Evolutionary conservation across 1,140 invertebrate genomes (phyloP), one percentile per base, ranked within the genome.

Genomic region (Anoplophora glabripennis): DNA sequence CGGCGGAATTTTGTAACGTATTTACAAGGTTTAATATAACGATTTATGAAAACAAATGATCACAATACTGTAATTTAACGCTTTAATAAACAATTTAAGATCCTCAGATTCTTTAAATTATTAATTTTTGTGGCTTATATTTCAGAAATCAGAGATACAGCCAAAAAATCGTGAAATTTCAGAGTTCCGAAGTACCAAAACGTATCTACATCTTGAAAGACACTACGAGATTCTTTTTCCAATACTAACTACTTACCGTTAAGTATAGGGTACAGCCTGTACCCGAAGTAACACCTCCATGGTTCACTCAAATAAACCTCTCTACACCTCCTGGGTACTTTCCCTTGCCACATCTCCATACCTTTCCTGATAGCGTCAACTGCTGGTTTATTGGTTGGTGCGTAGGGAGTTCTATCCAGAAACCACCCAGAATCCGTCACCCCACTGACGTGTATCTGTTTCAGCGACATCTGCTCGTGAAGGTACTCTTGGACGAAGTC

Each of bases 391-490:
- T 68, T 68, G 59, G 70, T 78, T 0, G 79, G 80, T 40, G 77
- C 79, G 72, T 81, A 90, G 17, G 82, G 89, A 47, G 88, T 85
- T 61, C 91, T 84, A 76, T 96, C 94, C 15, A 96, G 76, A 69
- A 96, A 96, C 94, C 94, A 97, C 11, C 93, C 94, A 2, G 93
- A 95, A 74, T 96, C 94, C 0, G 89, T 87, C 0, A 94, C 83
- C 10, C 90, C 92, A 1, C 87, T 78, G 11, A 96, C 88, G 1
- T 86, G 80, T 0, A 90, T 85, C 46, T 87, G 83, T 4, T 78
- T 77, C 7, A 84, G 76, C 2, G 82, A 76, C 17, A 82, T 76
- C 38, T 84, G 79, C 4, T 81, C 79, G 42, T 86, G 83, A 4
- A 89, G 75, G 38, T 90, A 78, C 52, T 88, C 83, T 15, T 89